Conservation (phyloP, 2,888 invertebrate species). For the Gymnoscelis rufifasciata region DNA sequence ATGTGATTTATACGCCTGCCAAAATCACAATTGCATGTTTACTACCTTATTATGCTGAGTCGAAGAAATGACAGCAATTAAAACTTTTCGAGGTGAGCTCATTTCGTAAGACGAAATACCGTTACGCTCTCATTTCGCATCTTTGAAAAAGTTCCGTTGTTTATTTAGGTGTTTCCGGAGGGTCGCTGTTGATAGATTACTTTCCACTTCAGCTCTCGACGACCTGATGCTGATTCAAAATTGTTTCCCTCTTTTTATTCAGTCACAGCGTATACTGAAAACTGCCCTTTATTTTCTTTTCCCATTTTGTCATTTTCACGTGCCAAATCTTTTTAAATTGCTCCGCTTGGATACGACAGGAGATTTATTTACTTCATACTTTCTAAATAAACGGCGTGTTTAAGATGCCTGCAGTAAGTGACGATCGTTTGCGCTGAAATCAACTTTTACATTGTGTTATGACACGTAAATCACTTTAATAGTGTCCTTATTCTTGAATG, state of each 20-base stretch:
- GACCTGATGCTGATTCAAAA: constrained; percentile 41
- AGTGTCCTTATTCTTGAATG: constrained; percentile 20
- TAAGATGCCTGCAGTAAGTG: constrained; percentile 15
- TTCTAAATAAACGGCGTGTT: constrained; percentile 23
- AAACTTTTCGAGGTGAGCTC: constrained; percentile 38
- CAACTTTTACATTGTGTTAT: constrained; percentile 23
- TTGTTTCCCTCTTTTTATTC: constrained; percentile 51
- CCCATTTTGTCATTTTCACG: constrained; percentile 31
- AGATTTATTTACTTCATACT: constrained; percentile 19
- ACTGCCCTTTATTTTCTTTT: constrained; percentile 32
- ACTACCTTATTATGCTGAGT: constrained; percentile 33
- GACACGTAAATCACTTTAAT: constrained; percentile 25
- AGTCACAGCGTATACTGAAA: constrained; percentile 41
- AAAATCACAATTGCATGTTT: constrained; percentile 22
- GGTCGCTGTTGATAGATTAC: constrained; percentile 60
- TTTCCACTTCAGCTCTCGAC: constrained; percentile 40
- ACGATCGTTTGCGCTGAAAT: constrained; percentile 20
- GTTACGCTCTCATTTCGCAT: constrained; percentile 40
- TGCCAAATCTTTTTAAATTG: constrained; percentile 22
- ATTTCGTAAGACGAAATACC: constrained; percentile 38
- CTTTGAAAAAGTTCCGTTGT: constrained; percentile 41
- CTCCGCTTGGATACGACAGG: constrained; percentile 11
- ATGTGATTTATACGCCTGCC: constrained; percentile 35
- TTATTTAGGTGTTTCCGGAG: constrained; percentile 58
- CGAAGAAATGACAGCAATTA: constrained; percentile 39